Evolutionary conservation across 2,113 vertebrate genomes (phyloP), one percentile per base, ranked within the genome.

Genomic region (Sinocyclocheilus anshuiensis): DNA sequence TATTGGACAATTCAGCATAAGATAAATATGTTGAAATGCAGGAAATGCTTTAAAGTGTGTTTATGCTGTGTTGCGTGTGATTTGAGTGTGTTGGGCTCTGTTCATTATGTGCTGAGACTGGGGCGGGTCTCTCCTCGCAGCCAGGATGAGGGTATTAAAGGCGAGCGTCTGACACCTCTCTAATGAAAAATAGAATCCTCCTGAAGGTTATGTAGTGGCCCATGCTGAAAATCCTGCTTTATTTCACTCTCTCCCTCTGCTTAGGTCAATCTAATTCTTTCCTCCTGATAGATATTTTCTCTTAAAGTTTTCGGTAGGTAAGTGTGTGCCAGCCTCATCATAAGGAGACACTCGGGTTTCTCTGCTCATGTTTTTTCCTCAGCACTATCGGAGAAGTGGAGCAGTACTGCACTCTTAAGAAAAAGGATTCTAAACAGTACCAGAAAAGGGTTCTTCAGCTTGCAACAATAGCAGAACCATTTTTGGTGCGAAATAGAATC

Each of bases 101-200:
- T 96, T 95, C 95, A 95, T 96, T 95, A 95, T 95, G 93, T 93
- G 94, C 93, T 94, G 94, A 95, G 94, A 94, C 94, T 94, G 91
- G 93, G 92, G 93, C 93, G 94, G 94, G 94, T 92, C 93, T 95
- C 94, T 93, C 94, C 94, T 94, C 94, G 94, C 92, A 94, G 84
- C 76, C 74, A 92, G 93, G 93, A 95, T 94, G 94, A 94, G 94
- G 93, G 94, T 94, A 95, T 95, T 96, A 96, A 94, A 95, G 93
- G 92, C 91, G 89, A 89, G 93, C 94, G 90, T 92, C 94, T 95
- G 94, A 95, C 94, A 94, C 90, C 83, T 91, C 92, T 95, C 94
- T 94, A 95, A 95, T 95, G 94, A 96, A 95, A 95, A 95, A 95
- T 95, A 93, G 94, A 93, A 94, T 94, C 93, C 94, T 95, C 94